phyloP scores from a whole-genome alignment of 2,113 vertebrate species.

The Tautogolabrus adspersus region DNA sequence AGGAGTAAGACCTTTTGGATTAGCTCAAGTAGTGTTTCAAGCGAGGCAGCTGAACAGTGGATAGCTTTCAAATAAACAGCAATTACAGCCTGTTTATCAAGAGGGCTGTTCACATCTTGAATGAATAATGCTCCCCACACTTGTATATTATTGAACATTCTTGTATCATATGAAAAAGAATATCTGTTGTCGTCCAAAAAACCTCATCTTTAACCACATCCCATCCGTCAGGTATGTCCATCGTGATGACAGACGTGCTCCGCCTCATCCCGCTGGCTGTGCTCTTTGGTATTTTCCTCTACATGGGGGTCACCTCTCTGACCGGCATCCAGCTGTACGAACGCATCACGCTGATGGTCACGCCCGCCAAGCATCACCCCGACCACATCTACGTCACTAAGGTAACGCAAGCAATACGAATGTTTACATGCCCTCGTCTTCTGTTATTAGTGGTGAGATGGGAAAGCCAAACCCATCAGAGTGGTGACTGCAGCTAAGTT shows the following conservation, averaged over 20 bases:
- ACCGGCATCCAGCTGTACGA: slow-evolving; percentile 97
- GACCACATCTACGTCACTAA: slow-evolving; percentile 97
- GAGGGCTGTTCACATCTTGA: slow-evolving; percentile 15
- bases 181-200: background rate
- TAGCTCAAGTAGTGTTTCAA: slow-evolving; percentile 25
- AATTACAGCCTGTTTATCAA: slow-evolving; percentile 20
- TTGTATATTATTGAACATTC: background rate
- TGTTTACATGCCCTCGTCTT: slow-evolving; percentile 10
- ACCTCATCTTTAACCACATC: background rate
- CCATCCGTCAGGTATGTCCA: slow-evolving; percentile 89
- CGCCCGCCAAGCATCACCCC: slow-evolving; percentile 96
- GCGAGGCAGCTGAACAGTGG: slow-evolving; percentile 14
- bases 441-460: slow-evolving; percentile 25
- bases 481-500: background rate
- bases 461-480: slow-evolving; percentile 26
- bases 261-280: slow-evolving; percentile 95
- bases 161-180: background rate
- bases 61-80: slow-evolving; percentile 43
- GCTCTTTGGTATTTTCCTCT: slow-evolving; percentile 98
- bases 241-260: slow-evolving; percentile 95
- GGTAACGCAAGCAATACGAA: slow-evolving; percentile 76
- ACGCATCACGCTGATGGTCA: slow-evolving; percentile 95
- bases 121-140: slow-evolving; percentile 33
- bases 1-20: slow-evolving; percentile 34
- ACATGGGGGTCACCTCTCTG: slow-evolving; percentile 98